Conservation (phyloP, 2,888 invertebrate genomes). For the Eugnorisma glareosa region DNA sequence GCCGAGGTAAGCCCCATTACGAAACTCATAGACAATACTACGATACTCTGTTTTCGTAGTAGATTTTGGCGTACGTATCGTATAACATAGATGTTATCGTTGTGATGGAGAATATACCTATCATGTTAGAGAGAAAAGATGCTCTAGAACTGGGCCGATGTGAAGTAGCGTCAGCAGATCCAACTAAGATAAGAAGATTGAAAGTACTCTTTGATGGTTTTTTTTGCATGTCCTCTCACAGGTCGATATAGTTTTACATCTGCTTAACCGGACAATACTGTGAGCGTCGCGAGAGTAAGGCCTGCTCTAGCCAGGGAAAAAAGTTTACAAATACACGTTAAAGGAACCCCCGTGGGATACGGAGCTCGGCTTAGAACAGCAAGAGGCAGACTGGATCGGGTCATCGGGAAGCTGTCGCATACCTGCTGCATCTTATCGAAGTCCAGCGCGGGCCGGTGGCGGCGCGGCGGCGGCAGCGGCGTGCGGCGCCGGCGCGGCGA, state of each 20-base stretch:
- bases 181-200: neutral
- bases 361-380: neutral
- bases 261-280: neutral
- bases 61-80: constrained; percentile 18
- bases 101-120: neutral
- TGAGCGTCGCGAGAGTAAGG: neutral
- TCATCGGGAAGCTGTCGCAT: constrained; percentile 45
- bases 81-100: neutral
- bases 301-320: neutral
- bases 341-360: neutral
- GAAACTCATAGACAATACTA: constrained; percentile 15
- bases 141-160: neutral
- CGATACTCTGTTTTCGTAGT: constrained; percentile 44
- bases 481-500: constrained; percentile 87
- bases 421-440: constrained; percentile 99
- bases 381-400: neutral
- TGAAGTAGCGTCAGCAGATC: neutral
- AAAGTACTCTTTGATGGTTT: neutral
- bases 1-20: constrained; percentile 14
- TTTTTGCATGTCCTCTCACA: neutral
- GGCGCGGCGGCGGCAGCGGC: constrained; percentile 83
- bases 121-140: neutral
- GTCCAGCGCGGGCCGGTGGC: constrained; percentile 97
- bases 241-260: neutral
- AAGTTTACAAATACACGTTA: neutral